Percentiles rank a stretch among this genome's conserved stretches.
phyloP scores from a whole-genome alignment of 1,140 invertebrate genomes.

The Rhyacophila brunnea region DNA sequence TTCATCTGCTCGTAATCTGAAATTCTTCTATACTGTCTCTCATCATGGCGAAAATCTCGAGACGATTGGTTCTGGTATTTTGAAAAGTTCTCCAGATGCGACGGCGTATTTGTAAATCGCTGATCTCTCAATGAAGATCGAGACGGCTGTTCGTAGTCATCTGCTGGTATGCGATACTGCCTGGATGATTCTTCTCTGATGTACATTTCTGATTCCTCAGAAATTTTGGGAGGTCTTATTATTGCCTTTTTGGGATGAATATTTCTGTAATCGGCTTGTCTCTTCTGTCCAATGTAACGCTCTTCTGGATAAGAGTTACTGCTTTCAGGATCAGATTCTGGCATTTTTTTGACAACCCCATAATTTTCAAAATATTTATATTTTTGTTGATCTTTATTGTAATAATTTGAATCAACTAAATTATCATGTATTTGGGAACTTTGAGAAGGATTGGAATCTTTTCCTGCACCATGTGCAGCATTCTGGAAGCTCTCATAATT shows the following conservation, averaged over 20 bases:
- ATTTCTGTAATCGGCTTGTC: constrained; percentile 27
- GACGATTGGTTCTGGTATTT: not conserved
- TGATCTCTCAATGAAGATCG: constrained; percentile 5
- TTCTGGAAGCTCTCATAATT: not conserved
- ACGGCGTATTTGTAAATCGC: not conserved
- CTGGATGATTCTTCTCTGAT: not conserved
- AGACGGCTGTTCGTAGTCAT: not conserved
- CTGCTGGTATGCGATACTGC: not conserved
- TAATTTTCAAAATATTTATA: not conserved
- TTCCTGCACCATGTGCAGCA: not conserved
- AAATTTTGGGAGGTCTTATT: constrained; percentile 14
- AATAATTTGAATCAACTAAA: no score
- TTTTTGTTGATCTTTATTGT: no score
- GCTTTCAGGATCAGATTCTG: not conserved
- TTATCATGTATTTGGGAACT: not conserved
- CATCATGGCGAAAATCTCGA: not conserved
- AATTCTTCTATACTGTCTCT: not conserved
- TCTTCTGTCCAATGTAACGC: not conserved
- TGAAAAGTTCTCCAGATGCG: not conserved
- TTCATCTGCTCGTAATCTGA: not conserved
- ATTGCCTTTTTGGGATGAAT: constrained; percentile 33
- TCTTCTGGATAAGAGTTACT: not conserved
- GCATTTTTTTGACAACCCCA: not conserved
- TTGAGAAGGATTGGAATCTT: not conserved
- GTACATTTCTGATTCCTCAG: not conserved